Percentiles rank a stretch among this genome's conserved stretches.
These are phyloP conservation scores for Andrena minutula DNA, from an alignment of 2,888 invertebrate species.

Conservation along the genomic window DNA sequence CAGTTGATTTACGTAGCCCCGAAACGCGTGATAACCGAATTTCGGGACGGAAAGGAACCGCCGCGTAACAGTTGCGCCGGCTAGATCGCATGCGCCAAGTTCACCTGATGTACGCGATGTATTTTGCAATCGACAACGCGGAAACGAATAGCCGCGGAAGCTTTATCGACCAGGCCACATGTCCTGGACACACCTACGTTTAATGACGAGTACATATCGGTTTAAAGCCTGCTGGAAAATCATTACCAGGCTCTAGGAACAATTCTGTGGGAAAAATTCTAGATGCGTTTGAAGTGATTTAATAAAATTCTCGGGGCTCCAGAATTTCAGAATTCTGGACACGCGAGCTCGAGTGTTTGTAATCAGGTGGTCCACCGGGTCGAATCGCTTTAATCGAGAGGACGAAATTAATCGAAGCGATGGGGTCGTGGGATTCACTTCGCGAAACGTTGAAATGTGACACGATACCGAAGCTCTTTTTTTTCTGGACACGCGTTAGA, in stretches of 20 bases:
- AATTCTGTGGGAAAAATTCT: background rate
- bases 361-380: too few species aligned
- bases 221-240: conserved; percentile 17
- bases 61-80: conserved; percentile 7
- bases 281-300: background rate
- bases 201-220: conserved; percentile 45
- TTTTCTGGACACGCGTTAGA: background rate
- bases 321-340: too few species aligned
- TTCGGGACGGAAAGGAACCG: background rate
- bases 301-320: background rate
- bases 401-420: too few species aligned
- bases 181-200: conserved; percentile 58
- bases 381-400: too few species aligned
- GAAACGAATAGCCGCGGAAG: conserved; percentile 47
- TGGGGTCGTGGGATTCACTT: too few species aligned
- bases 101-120: conserved; percentile 33
- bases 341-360: too few species aligned
- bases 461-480: background rate
- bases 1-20: background rate
- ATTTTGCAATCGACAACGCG: conserved; percentile 54
- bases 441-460: background rate
- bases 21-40: background rate
- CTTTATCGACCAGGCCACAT: conserved; percentile 55
- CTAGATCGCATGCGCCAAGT: conserved; percentile 36
- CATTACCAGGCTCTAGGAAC: conserved; percentile 1